Conservation (phyloP, 2,113 vertebrate genomes). For the Xyrauchen texanus region DNA sequence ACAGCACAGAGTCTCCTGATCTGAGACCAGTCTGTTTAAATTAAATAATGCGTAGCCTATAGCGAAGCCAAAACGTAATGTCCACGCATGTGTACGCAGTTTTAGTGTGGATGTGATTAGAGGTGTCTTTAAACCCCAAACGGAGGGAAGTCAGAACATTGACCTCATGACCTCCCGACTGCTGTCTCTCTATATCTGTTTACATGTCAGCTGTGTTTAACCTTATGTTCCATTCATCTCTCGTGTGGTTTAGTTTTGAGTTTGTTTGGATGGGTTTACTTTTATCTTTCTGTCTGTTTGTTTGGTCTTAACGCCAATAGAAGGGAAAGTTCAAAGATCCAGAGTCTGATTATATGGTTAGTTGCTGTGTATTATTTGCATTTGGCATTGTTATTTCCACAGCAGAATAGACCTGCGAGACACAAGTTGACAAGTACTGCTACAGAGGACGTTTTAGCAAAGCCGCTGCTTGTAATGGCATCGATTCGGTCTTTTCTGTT, state of each 20-base stretch:
- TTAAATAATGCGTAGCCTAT: too few species aligned
- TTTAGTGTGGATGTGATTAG: too few species aligned
- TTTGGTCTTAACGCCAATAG: slow-evolving; percentile 6
- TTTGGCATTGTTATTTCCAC: too few species aligned
- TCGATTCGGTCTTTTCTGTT: neutral
- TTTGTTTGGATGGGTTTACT: neutral
- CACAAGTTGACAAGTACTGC: too few species aligned
- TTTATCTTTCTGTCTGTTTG: neutral
- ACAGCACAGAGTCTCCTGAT: too few species aligned
- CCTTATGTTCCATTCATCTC: neutral
- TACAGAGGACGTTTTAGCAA: too few species aligned
- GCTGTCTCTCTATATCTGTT: slow-evolving; percentile 4
- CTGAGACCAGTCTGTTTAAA: too few species aligned
- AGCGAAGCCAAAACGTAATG: too few species aligned
- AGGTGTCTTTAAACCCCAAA: too few species aligned
- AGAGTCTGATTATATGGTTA: neutral
- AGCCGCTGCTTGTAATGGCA: neutral
- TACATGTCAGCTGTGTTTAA: neutral
- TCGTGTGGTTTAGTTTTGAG: neutral
- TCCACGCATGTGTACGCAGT: too few species aligned
- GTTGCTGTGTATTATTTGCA: too few species aligned
- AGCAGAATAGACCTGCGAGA: too few species aligned
- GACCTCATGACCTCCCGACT: neutral
- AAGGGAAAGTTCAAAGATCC: slow-evolving; percentile 19
- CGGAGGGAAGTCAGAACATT: neutral